Conservation (phyloP, 2,113 vertebrate species). For the Felis chaus region DNA sequence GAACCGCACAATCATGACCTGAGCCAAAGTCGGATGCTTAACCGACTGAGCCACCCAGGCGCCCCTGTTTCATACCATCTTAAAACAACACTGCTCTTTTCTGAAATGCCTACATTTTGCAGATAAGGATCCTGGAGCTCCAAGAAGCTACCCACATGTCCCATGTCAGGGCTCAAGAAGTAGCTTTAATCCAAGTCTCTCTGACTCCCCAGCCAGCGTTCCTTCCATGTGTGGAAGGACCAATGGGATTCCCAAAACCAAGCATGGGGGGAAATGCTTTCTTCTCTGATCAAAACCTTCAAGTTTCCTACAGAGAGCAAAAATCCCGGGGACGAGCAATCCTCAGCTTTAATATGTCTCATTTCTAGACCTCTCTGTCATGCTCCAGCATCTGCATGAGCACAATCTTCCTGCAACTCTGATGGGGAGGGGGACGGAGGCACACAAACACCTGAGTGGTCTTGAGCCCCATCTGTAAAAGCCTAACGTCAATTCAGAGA, state of each 20-base stretch:
- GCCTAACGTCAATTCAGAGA: not conserved
- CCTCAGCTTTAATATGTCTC: not conserved
- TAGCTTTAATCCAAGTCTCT: not conserved
- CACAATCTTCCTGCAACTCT: not conserved
- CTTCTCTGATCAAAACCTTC: not conserved
- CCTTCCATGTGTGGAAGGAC: not conserved
- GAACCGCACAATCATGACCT: no score
- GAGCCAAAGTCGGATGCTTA: no score
- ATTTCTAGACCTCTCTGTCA: not conserved
- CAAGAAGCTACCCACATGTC: not conserved
- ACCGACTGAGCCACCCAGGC: no score
- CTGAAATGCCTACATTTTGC: not conserved
- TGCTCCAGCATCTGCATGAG: fast-evolving
- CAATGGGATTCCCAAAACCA: not conserved
- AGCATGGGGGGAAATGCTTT: not conserved
- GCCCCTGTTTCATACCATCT: not conserved
- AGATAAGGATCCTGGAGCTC: not conserved
- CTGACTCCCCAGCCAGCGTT: not conserved
- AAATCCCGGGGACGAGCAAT: not conserved
- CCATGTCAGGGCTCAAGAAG: not conserved
- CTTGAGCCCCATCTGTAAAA: not conserved
- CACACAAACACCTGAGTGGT: not conserved
- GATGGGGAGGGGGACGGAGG: not conserved
- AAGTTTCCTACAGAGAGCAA: not conserved
- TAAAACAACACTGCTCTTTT: not conserved